Evolutionary conservation across 2,797 vertebrate genomes (phyloP).

Genomic region (Chrysocyon brachyurus): DNA sequence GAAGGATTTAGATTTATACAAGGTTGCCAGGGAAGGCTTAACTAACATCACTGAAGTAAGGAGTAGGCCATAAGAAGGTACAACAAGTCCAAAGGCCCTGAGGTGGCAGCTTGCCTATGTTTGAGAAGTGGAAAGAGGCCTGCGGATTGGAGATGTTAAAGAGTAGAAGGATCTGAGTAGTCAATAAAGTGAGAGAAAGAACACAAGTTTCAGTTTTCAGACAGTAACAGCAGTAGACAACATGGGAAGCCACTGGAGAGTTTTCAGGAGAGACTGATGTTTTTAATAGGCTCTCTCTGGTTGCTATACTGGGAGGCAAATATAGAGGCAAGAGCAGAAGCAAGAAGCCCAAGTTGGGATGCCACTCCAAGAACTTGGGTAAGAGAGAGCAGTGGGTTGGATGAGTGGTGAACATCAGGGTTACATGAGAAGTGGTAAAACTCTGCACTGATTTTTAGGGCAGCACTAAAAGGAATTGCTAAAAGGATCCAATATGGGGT

Average conservation of each 20-base stretch:
- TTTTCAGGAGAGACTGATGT: not conserved
- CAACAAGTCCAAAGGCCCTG: not conserved
- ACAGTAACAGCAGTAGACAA: not conserved
- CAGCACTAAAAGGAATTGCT: not conserved
- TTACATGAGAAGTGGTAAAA: not conserved
- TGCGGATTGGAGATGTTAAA: not conserved
- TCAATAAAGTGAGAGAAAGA: not conserved
- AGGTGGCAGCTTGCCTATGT: not conserved
- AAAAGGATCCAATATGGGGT: not conserved
- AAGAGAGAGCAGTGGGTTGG: not conserved
- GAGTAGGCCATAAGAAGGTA: not conserved
- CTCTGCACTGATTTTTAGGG: not conserved
- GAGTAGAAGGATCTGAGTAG: not conserved
- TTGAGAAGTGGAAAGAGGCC: not conserved
- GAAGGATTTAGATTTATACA: not conserved
- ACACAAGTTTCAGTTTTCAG: not conserved
- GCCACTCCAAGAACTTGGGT: not conserved
- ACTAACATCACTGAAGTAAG: not conserved
- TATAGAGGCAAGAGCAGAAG: not conserved
- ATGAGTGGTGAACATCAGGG: not conserved
- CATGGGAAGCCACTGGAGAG: not conserved
- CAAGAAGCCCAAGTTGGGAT: not conserved
- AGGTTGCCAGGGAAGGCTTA: slow-evolving; percentile 8
- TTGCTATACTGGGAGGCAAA: not conserved
- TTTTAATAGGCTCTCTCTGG: not conserved